Base-by-base conservation (phyloP, 2,888 invertebrate genomes). In the Teleiodes luculella region DNA sequence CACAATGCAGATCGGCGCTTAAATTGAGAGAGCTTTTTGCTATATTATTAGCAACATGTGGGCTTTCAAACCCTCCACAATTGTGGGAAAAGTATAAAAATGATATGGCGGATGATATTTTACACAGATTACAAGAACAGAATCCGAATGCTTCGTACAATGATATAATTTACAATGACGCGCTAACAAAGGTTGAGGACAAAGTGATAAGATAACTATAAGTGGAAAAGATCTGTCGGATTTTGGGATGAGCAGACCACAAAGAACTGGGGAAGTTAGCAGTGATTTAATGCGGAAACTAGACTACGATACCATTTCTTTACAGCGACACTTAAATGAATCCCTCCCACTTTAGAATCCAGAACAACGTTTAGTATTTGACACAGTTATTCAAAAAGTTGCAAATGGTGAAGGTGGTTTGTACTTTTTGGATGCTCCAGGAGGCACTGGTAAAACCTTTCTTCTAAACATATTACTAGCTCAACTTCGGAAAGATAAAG, bases 181-280 rank as follows among this genome's bases (percentile, higher is more conserved):
- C 56, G 2, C 57, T 62, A 41, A 59, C 58, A 45, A 62, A 58
- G 50, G 51, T 65, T 53, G 62, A 63, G 59, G 54, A 63, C 48
- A 55, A 61, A 49, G 53, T 61, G n/a, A n/a, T n/a, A n/a, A n/a
- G 35, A 61, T 48, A 33, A 39, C 54, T 37, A 61, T 59, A 28
- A 39, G 56, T 53, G 57, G 63, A 11, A 65, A 60, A 43, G 28
- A 53, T 41, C 59, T 63, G 55, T 60, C 59, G 31, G 60, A 62
- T 58, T 65, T 60, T 61, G 61, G 62, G 16, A 59, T 62, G 58
- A 60, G n/a, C 43, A 37, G 57, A 30, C 60, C 62, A 58, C 55
- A 55, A 33, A 58, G 59, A 58, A 57, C 47, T n/a, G 57, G 50
- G 36, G 53, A 57, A 55, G 37, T 60, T 18, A 56, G 54, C 47